Base-by-base conservation (phyloP, 1,140 invertebrate species). In the Drosophila leontia region DNA sequence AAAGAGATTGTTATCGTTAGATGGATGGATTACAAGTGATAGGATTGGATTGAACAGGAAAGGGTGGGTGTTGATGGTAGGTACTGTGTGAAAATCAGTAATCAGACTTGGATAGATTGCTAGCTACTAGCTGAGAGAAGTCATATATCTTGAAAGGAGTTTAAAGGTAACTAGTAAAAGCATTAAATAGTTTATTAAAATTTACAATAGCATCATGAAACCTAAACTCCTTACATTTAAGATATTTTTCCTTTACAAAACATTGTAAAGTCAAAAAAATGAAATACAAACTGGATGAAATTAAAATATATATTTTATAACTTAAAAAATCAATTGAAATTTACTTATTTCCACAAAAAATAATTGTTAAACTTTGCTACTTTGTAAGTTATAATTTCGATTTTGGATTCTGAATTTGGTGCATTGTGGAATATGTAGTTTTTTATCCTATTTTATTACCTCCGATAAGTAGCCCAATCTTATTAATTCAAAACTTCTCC, bases 1-100 rank as follows among this genome's bases (percentile, higher is more conserved):
- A 72, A 42, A 72, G 58, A 72, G 67, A 72, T 72, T 60, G 70
- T 32, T 50, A 60, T 60, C 67, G 32, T 19, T 72, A 72, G 68
- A 72, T 72, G 70, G 70, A 72, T 72, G 67, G 67, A 51, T 72
- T 32, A 37, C 19, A 17, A 50, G 32, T 50, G 53, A 50, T 71
- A n/a, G 19, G 65, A 41, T 9, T 42, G 32, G 9, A 29, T 8
- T 11, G 42, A 13, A 3, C 11, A 6, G 0, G 32, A 3, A 12
- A 17, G 23, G 12, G 8, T n/a, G 6, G 3, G 45, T 15, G 51
- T 39, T 37, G 45, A 59, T 45, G 42, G 19, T 7, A 65, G 45
- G n/a, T 37, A 35, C 1, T 9, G 9, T 3, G n/a, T 7, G 3
- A 5, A 17, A 58, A 29, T 55, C 0, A 35, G 3, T 11, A 12